A percentile compares a stretch with the other conserved stretches of the same genome.
phyloP scores from a whole-genome alignment of 1,140 invertebrate species.

The Drosophila mauritiana region DNA sequence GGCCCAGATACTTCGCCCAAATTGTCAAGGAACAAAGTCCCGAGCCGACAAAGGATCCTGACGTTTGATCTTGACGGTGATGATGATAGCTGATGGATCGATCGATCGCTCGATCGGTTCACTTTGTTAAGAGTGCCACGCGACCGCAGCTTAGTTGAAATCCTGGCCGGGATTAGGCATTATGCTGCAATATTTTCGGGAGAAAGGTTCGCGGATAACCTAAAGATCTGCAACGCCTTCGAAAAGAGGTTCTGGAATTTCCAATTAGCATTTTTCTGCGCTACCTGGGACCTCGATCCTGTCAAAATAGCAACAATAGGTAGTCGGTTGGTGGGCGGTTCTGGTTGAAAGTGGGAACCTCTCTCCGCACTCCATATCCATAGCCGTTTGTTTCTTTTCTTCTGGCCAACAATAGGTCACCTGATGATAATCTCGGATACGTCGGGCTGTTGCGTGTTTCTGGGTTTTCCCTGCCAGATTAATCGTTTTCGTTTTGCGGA shows the following conservation, averaged over 20 bases:
- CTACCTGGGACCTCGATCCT: slow-evolving; percentile 55
- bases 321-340: slow-evolving; percentile 47
- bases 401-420: slow-evolving; percentile 57
- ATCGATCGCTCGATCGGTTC: slow-evolving; percentile 3
- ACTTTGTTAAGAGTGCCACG: slow-evolving; percentile 58
- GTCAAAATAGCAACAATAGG: slow-evolving; percentile 80
- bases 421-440: slow-evolving; percentile 67
- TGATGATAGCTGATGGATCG: slow-evolving; percentile 68
- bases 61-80: slow-evolving; percentile 71
- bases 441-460: slow-evolving; percentile 36
- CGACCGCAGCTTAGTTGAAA: slow-evolving; percentile 57
- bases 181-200: slow-evolving; percentile 62
- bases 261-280: slow-evolving; percentile 70
- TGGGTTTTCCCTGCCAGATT: slow-evolving; percentile 50
- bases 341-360: slow-evolving; percentile 58
- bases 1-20: slow-evolving; percentile 60
- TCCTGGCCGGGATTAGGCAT: slow-evolving; percentile 40
- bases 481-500: slow-evolving; percentile 80
- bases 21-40: slow-evolving; percentile 57
- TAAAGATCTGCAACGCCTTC: slow-evolving; percentile 70
- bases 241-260: slow-evolving; percentile 33
- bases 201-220: slow-evolving; percentile 60
- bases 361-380: neutral
- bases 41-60: slow-evolving; percentile 60
- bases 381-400: neutral